Percentiles rank a stretch among this genome's conserved stretches.
Conservation (phyloP, 2,888 invertebrate genomes). For the Dolichomitus sp. region DNA sequence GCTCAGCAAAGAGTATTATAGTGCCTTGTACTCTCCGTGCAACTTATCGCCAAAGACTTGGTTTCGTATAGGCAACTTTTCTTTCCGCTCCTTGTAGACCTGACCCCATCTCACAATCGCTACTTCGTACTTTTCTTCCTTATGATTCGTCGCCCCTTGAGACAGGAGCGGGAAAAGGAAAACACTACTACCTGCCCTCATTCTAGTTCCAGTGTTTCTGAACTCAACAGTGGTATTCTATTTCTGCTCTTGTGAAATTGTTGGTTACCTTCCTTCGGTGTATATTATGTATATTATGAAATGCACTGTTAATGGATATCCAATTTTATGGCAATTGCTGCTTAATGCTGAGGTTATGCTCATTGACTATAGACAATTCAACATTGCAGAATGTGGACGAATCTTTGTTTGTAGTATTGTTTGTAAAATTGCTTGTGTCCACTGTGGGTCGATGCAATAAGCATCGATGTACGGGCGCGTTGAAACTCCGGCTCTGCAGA, state of each 20-base stretch:
- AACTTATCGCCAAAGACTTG: slow-evolving; percentile 42
- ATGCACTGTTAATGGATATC: too few species aligned
- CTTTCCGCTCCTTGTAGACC: background rate
- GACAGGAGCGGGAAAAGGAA: background rate
- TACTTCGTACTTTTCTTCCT: slow-evolving; percentile 25
- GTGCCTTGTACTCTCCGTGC: slow-evolving; percentile 27
- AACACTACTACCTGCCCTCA: background rate
- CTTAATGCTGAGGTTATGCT: too few species aligned
- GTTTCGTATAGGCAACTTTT: slow-evolving; percentile 10
- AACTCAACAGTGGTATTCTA: background rate
- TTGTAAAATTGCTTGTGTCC: background rate
- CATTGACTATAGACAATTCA: too few species aligned
- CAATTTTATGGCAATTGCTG: too few species aligned
- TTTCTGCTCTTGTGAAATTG: background rate
- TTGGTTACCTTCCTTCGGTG: background rate
- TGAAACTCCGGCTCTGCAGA: slow-evolving; percentile 29
- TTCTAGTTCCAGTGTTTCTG: background rate
- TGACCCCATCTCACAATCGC: background rate
- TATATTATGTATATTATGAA: too few species aligned
- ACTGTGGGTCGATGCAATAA: slow-evolving; percentile 6
- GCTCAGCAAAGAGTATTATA: slow-evolving; percentile 3
- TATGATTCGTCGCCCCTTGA: slow-evolving; percentile 11
- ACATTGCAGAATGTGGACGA: too few species aligned
- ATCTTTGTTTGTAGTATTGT: too few species aligned
- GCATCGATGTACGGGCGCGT: slow-evolving; percentile 65